Evolutionary conservation across 2,888 invertebrate species (phyloP), one percentile per base, ranked within the genome.

Genomic region (Copidosoma aretas): DNA sequence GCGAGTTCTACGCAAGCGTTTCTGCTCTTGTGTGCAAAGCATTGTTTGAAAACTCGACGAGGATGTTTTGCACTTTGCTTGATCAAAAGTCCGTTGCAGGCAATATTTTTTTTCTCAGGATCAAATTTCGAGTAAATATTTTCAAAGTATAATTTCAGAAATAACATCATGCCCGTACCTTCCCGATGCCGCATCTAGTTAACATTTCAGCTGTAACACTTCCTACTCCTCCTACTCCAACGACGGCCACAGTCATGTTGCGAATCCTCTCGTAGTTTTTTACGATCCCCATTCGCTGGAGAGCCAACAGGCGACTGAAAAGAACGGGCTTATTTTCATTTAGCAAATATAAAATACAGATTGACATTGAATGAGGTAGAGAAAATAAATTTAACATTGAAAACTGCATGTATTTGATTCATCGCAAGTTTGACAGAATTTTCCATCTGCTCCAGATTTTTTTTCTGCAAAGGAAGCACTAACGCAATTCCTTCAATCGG

Each of bases 121-220:
- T 32, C 32, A 8, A 32, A 32, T 32, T 5, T 32, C 32, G 32
- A 32, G 8, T 5, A 32, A 32, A 3, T 32, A 32, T 32, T 5
- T 32, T 32, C n/a, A n/a, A n/a, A n/a, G n/a, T n/a, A n/a, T n/a
- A 32, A 5, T 32, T 32, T 32, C 3, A 32, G 32, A 32, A 32
- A 32, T 8, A 32, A 32, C 8, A 32, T 32, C 32, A 32, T 8
- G 32, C 32, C 68, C n/a, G n/a, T 81, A 93, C 92, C 88, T 97
- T 97, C 73, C 99, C 99, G 75, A 99, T 93, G 1, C 98, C 99
- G 85, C 99, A 99, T 73, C 99, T 87, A 1, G 98, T 98, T 61
- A 99, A 86, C 99, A 99, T 99, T 86, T 99, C 99, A 52, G 99
- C 98, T 1, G 99, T 97, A 1, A 99, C 99, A 86, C 97, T 97